Base-by-base conservation (phyloP, 2,113 vertebrate species). In the Brachypodius melanocephalos region DNA sequence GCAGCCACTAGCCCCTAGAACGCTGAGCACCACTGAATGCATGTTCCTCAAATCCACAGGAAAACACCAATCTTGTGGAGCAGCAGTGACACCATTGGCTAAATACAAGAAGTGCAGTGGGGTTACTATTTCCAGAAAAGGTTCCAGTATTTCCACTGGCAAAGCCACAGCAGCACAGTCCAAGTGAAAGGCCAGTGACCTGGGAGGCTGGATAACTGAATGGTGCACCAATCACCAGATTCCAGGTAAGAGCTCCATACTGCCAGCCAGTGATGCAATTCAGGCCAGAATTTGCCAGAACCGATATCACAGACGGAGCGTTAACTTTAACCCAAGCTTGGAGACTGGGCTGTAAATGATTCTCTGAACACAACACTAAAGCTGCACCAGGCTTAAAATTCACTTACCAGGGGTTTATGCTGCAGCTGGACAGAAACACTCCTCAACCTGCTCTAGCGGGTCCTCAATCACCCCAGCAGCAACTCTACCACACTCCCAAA, bases 11-110 rank as follows among this genome's bases (percentile, higher is more conserved):
- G 26, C 54, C 85, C 58, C 75, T 46, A 9, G 4, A 54, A 32
- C 0, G 2, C 67, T 0, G 3, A 78, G 16, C 29, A 54, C 12
- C 29, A 5, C 25, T 40, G 9, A 17, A 49, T 16, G 51, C 10
- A 3, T 4, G 29, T 57, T 43, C 75, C 85, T 43, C 36, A 46
- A 22, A 40, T 26, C 75, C 43, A 32, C 32, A 54, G 72, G 69
- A 92, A 94, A 88, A 81, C 54, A 76, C 74, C 55, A 32, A 81
- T 97, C 95, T 91, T 71, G 72, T 61, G 81, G 95, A 95, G 95
- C 95, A 97, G 96, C 96, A 97, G 96, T 97, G 97, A 97, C 97
- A 97, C 97, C 97, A 95, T 67, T 77, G 96, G 97, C 96, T 95
- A 96, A 94, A 58, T 17, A 62, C 46, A 89, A 95, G 97, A 94